Conservation (phyloP, 2,797 vertebrate genomes). For the Siniperca undulata region DNA sequence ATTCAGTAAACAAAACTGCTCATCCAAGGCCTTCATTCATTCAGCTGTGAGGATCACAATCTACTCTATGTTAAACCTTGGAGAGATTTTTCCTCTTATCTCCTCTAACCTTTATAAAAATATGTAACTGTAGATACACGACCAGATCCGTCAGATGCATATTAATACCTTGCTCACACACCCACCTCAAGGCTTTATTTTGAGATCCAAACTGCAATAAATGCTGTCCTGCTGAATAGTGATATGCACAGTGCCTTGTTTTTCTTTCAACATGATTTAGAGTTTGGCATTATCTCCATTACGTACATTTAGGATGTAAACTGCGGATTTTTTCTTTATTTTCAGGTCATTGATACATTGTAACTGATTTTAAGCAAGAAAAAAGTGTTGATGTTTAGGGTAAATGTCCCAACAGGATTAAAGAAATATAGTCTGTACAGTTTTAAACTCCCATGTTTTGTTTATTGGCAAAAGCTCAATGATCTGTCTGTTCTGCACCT, state of each 20-base stretch:
- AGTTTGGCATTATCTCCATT: neutral
- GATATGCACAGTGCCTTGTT: neutral
- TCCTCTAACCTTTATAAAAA: neutral
- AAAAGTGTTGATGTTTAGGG: neutral
- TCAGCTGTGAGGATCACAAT: neutral
- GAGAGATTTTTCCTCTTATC: neutral
- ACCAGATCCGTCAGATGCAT: neutral
- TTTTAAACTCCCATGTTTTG: slow-evolving; percentile 17
- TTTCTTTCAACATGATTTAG: slow-evolving; percentile 5
- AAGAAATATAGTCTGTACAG: slow-evolving; percentile 9
- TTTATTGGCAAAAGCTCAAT: slow-evolving; percentile 43
- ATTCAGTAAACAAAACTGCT: neutral
- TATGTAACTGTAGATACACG: neutral
- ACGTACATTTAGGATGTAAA: neutral
- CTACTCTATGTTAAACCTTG: neutral
- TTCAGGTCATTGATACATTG: neutral
- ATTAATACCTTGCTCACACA: neutral
- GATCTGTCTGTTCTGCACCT: slow-evolving; percentile 48
- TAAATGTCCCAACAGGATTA: neutral
- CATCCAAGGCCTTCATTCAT: slow-evolving; percentile 18
- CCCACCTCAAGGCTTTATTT: slow-evolving; percentile 15
- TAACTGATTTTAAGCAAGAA: neutral
- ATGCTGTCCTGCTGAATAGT: neutral
- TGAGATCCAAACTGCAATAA: slow-evolving; percentile 7
- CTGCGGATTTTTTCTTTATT: slow-evolving; percentile 11